A percentile compares a stretch with the other conserved stretches of the same genome.
Evolutionary conservation across 2,888 invertebrate genomes (phyloP).

Genomic region (Pomacea canaliculata): DNA sequence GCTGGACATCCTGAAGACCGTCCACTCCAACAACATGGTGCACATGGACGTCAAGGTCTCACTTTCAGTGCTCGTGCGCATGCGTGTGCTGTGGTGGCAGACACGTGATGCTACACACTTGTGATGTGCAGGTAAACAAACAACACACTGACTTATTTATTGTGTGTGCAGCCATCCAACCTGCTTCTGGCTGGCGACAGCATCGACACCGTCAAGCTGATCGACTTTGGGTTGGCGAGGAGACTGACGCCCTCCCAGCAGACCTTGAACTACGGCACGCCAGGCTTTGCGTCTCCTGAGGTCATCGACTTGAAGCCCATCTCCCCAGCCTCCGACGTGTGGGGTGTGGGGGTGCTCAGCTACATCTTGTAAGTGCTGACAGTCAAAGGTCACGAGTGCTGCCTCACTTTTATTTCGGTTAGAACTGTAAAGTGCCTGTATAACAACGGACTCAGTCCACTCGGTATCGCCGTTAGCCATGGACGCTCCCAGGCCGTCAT

Average conservation of each 20-base stretch:
- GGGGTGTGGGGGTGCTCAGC: slow-evolving; percentile 66
- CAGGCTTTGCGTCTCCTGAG: slow-evolving; percentile 82
- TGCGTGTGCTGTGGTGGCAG: too few relatives aligned
- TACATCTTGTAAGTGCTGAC: slow-evolving; percentile 65
- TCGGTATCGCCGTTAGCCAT: neutral
- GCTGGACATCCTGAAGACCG: slow-evolving; percentile 86
- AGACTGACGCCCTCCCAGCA: slow-evolving; percentile 43
- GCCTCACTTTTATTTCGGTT: neutral
- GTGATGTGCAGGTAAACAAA: too few relatives aligned
- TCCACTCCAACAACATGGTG: slow-evolving; percentile 89
- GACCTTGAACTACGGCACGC: slow-evolving; percentile 64
- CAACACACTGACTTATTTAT: too few relatives aligned
- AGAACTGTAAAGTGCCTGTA: neutral
- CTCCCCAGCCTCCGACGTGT: slow-evolving; percentile 79
- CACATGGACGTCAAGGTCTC: slow-evolving; percentile 92
- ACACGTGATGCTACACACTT: too few relatives aligned
- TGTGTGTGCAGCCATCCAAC: slow-evolving; percentile 83
- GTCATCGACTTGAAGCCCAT: slow-evolving; percentile 88
- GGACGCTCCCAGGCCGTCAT: too few relatives aligned
- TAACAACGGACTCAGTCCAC: too few relatives aligned
- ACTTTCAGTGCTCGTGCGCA: neutral
- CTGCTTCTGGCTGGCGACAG: slow-evolving; percentile 88
- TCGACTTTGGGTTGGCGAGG: slow-evolving; percentile 91
- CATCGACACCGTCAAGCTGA: slow-evolving; percentile 80
- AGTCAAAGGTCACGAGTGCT: neutral